Evolutionary conservation across 2,113 vertebrate genomes (phyloP), one percentile per base, ranked within the genome.

Genomic region (Channa argus): DNA sequence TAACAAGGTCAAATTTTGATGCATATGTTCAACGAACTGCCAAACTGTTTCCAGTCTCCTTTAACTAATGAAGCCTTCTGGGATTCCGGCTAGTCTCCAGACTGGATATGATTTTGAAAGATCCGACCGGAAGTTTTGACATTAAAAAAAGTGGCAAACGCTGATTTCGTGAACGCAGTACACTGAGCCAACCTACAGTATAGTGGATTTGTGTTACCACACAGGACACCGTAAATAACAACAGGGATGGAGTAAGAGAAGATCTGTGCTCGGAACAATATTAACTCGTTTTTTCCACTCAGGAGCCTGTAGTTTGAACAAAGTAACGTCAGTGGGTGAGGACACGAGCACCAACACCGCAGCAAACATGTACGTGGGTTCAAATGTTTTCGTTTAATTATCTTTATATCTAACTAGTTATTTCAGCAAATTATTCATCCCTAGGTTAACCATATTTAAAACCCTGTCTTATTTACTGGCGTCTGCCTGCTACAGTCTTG

Each of bases 331-430:
- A 39, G 41, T n/a, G 52, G 41, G 14, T 3, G 37, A 54, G n/a
- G 63, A 80, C 53, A 73, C 44, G 77, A 83, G 65, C 39, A 71
- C 5, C 8, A 9, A 41, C 73, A 56, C 38, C 43, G 69, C 69
- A 49, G 68, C 60, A 43, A 67, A 64, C 55, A 84, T 84, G 82
- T 84, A 80, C 14, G 77, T 74, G 33, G 24, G 4, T 54, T 59
- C 5, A 39, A 43, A 38, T 59, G 6, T 51, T 46, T 50, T 4
- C 4, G 15, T n/a, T 51, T 38, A 12, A 0, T 49, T n/a, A 1
- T n/a, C 5, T 7, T 47, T 10, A 34, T 24, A 1, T 63, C 5
- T 2, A 15, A 47, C 12, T 36, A 2, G 8, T 43, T 39, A 4
- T 24, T 12, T 38, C 6, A 24, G 37, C 13, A 15, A 24, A 24